Base-by-base conservation (phyloP, 2,113 vertebrate genomes). In the Upupa epops region DNA sequence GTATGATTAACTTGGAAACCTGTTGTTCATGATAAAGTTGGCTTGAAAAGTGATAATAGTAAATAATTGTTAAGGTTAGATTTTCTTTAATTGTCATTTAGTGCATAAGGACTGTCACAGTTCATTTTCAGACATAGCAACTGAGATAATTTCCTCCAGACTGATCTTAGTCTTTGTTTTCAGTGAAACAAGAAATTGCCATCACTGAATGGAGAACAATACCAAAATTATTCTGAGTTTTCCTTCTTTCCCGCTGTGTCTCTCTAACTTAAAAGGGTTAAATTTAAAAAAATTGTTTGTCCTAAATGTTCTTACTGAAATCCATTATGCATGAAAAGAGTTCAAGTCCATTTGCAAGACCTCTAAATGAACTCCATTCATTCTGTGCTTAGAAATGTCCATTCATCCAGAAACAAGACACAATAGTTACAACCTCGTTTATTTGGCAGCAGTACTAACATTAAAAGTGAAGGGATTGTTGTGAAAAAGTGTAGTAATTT, bases 351-450 rank as follows among this genome's bases (percentile, higher is more conserved):
- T 98, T 97, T 96, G 96, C 97, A 97, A 97, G 93, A 94, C 96
- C 97, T 96, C 96, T 98, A 98, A 99, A 98, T 98, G 98, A 98
- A 98, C 95, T 95, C 96, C 97, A 98, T 99, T 99, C 98, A 98
- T 99, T 97, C 97, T 90, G 96, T 97, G 97, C 97, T 98, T 98
- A 97, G 97, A 98, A 98, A 97, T 98, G 97, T 95, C 96, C 92
- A 65, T 96, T 95, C 88, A 96, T 90, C 93, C 95, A 96, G 96
- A 97, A 96, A 96, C 71, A 96, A 42, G 92, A 96, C 96, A 97
- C 95, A 97, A 94, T 95, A 95, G 94, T 95, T 97, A 96, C 95
- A 97, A 97, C 95, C 95, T 95, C 93, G 83, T 98, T 97, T 97
- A 91, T 95, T 96, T 96, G 97, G 96, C 82, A 63, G 91, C 88